Evolutionary conservation across 2,113 vertebrate species (phyloP).

Genomic region (Rhinolophus ferrumequinum): DNA sequence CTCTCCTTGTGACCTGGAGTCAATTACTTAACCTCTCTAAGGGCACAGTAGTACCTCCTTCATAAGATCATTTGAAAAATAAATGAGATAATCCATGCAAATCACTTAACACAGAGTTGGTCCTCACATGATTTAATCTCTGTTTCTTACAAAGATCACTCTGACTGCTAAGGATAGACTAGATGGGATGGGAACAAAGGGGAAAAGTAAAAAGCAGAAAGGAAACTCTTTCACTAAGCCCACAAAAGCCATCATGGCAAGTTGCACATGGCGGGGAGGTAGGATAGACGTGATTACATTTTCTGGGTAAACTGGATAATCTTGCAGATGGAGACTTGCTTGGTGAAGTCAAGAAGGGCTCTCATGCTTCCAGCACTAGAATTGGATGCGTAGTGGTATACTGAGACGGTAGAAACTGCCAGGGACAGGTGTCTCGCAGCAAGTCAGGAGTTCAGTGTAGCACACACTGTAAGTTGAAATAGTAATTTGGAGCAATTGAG

Average conservation of each 20-base stretch:
- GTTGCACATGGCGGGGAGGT: background rate
- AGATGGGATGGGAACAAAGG: background rate
- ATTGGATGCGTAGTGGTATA: accelerated
- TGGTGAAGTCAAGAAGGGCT: background rate
- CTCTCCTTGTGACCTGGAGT: background rate
- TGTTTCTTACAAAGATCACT: background rate
- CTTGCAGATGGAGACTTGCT: background rate
- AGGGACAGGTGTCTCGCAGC: background rate
- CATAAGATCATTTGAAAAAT: background rate
- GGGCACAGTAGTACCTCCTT: background rate
- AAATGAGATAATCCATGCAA: background rate
- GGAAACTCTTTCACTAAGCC: background rate
- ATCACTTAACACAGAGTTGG: background rate
- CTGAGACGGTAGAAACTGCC: background rate
- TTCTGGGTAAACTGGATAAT: background rate
- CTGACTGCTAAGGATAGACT: background rate
- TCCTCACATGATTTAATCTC: background rate
- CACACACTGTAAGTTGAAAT: background rate
- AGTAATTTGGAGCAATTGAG: background rate
- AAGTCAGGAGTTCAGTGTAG: background rate
- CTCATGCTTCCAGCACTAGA: background rate
- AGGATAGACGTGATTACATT: background rate
- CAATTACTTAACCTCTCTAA: background rate
- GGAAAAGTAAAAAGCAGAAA: background rate
- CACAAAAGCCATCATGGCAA: background rate